Conservation (phyloP, 2,113 vertebrate genomes). For the Dasypus novemcinctus region DNA sequence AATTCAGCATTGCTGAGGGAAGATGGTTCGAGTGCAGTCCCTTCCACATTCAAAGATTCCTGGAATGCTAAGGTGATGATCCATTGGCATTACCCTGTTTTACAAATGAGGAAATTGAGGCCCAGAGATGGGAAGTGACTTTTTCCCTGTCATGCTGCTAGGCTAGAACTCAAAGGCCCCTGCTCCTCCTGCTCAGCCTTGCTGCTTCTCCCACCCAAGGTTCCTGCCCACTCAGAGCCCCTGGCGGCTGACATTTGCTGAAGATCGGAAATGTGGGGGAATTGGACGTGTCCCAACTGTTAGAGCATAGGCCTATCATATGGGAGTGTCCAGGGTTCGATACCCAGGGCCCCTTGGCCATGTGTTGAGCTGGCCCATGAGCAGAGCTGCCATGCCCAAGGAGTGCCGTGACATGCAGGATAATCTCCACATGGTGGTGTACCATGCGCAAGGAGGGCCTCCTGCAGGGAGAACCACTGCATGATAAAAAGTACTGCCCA, state of each 20-base stretch:
- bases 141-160: background rate
- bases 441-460: too few species aligned
- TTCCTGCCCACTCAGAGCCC: background rate
- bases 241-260: background rate
- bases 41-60: background rate
- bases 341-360: too few species aligned
- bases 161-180: background rate
- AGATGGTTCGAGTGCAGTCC: rapidly evolving
- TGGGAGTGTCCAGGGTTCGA: too few species aligned
- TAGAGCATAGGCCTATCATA: background rate
- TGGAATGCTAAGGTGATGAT: background rate
- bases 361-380: too few species aligned
- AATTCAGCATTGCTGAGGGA: background rate
- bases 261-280: background rate
- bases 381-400: too few species aligned
- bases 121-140: background rate
- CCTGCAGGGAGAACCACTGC: too few species aligned
- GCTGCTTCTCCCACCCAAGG: background rate
- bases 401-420: too few species aligned
- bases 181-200: background rate
- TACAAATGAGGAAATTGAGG: slow-evolving; percentile 7
- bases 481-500: too few species aligned
- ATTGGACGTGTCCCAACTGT: too few species aligned
- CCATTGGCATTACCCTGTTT: background rate
- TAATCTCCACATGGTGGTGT: too few species aligned